Evolutionary conservation across 2,888 invertebrate species (phyloP).

Genomic region (Drosophila kanekoi): DNA sequence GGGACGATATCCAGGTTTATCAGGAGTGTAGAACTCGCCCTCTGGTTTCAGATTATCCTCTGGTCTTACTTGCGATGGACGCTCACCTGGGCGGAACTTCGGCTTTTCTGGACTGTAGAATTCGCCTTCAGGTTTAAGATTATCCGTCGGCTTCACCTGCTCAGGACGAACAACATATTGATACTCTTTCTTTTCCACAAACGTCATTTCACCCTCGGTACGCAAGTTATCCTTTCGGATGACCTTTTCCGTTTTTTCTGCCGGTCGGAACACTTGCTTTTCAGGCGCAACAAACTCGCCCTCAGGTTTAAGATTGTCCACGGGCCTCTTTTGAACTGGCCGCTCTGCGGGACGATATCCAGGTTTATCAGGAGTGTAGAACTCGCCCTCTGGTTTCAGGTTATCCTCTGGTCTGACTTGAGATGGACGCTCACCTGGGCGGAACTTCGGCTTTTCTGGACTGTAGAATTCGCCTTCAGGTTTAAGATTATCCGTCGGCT

Average conservation of each 20-base stretch:
- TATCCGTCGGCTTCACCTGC: conserved; percentile 85
- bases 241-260: conserved; percentile 85
- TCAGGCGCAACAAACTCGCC: conserved; percentile 84
- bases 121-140: conserved; percentile 87
- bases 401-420: conserved; percentile 87
- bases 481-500: conserved; percentile 83
- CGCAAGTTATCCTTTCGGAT: conserved; percentile 86
- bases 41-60: conserved; percentile 86
- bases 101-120: conserved; percentile 86
- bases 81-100: conserved; percentile 85
- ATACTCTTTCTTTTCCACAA: conserved; percentile 85
- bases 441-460: conserved; percentile 82
- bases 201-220: conserved; percentile 86
- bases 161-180: conserved; percentile 86
- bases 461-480: conserved; percentile 86
- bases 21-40: conserved; percentile 85
- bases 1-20: conserved; percentile 30
- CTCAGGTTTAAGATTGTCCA: conserved; percentile 86
- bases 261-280: conserved; percentile 85
- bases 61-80: conserved; percentile 83
- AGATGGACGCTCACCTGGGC: conserved; percentile 85
- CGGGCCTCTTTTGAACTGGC: conserved; percentile 85
- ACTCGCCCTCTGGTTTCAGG: conserved; percentile 72
- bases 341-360: conserved; percentile 84
- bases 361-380: conserved; percentile 75